Conservation (phyloP, 2,797 vertebrate species). For the Naso thynnoides region DNA sequence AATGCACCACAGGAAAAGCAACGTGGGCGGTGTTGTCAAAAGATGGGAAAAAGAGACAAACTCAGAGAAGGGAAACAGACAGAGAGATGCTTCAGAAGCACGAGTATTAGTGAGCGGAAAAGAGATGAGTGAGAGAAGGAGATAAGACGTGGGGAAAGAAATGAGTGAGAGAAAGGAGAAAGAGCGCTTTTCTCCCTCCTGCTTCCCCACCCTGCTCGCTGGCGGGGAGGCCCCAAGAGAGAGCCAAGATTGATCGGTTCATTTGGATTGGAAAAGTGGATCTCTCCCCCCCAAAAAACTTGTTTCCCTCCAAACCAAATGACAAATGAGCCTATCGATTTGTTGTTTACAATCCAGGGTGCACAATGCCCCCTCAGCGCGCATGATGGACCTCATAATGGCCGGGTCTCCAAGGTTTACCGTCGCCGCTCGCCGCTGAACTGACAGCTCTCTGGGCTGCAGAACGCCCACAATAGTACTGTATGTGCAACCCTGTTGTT, state of each 20-base stretch:
- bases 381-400: conserved; percentile 82
- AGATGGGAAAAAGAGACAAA: conserved; percentile 53
- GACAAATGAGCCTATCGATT: conserved; percentile 87
- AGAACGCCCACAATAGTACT: conserved; percentile 6
- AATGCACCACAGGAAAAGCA: conserved; percentile 62
- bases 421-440: conserved; percentile 24
- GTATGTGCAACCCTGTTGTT: conserved; percentile 29
- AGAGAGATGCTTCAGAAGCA: conserved; percentile 55
- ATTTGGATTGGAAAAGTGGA: conserved; percentile 85
- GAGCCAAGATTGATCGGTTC: conserved; percentile 83
- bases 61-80: conserved; percentile 35
- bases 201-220: conserved; percentile 45
- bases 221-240: conserved; percentile 68
- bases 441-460: conserved; percentile 48
- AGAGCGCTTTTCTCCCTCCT: conserved; percentile 34
- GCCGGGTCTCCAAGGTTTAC: conserved; percentile 64
- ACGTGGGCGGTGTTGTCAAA: conserved; percentile 61
- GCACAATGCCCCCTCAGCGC: conserved; percentile 64
- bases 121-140: conserved; percentile 57
- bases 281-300: conserved; percentile 78
- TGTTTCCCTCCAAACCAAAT: conserved; percentile 83
- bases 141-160: conserved; percentile 55
- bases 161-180: conserved; percentile 61
- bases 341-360: conserved; percentile 80
- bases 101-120: conserved; percentile 56